Evolutionary conservation across 2,888 invertebrate species (phyloP).

Genomic region (Thecocarcelia acutangulata): DNA sequence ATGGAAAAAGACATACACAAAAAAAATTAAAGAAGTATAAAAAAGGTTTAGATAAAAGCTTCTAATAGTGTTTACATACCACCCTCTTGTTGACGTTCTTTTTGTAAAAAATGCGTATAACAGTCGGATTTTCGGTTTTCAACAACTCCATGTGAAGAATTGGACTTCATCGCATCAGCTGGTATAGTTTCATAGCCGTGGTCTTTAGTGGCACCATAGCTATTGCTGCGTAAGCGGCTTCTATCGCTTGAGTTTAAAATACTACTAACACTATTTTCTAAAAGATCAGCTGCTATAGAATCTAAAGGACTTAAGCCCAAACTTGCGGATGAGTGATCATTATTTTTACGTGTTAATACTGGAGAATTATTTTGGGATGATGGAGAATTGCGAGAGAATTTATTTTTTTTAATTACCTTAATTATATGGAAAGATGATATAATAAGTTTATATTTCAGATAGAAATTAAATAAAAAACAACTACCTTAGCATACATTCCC

Average conservation of each 20-base stretch:
- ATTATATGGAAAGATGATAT: neutral
- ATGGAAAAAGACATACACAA: conserved; percentile 69
- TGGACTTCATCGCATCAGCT: conserved; percentile 75
- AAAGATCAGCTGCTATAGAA: conserved; percentile 74
- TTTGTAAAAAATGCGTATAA: conserved; percentile 79
- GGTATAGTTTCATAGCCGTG: conserved; percentile 86
- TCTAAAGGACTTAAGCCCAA: conserved; percentile 76
- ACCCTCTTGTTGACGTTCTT: conserved; percentile 78
- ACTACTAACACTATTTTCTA: conserved; percentile 70
- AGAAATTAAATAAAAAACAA: conserved; percentile 71
- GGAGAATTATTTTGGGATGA: conserved; percentile 80
- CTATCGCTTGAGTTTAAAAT: conserved; percentile 78
- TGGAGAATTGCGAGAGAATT: conserved; percentile 78
- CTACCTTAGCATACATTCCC: conserved; percentile 94
- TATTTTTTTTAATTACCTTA: conserved; percentile 81
- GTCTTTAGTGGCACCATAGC: conserved; percentile 81
- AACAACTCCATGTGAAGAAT: conserved; percentile 71
- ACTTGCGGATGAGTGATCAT: conserved; percentile 69
- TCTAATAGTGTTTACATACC: conserved; percentile 70
- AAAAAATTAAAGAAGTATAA: conserved; percentile 41
- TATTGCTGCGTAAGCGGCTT: conserved; percentile 80
- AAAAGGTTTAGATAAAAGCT: neutral
- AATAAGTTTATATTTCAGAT: neutral
- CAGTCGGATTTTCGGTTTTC: conserved; percentile 81
- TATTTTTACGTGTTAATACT: conserved; percentile 75